Base-by-base conservation (phyloP, 2,113 vertebrate species). In the Panthera tigris region DNA sequence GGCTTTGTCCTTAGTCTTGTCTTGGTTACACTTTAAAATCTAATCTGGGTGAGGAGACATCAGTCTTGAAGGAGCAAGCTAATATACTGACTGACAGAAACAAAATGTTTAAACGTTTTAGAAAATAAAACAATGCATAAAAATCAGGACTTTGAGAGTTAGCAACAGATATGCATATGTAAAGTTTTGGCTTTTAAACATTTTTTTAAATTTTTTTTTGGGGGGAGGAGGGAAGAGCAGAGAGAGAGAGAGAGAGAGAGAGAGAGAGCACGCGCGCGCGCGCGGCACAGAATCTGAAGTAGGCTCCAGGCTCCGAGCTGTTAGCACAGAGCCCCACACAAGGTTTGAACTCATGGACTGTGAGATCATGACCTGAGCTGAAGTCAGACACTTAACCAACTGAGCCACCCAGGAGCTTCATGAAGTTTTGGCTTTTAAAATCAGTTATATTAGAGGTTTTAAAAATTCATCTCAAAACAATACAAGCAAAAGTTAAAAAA, bases 381-480 rank as follows among this genome's bases (percentile, higher is more conserved):
- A 61, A 61, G 57, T 23, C 57, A 61, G 57, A 61, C 23, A 21
- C 57, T 61, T 61, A 61, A 61, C 57, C 21, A 23, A 61, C 57
- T 61, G 57, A 61, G 57, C 57, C 57, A 61, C 57, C 57, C 18
- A 55, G 3, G 55, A 1, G 18, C 55, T 18, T 18, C 57, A 23
- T 18, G 27, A 33, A 39, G 25, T 55, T 86, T 93, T 61, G 66
- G 61, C n/a, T 45, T 95, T 78, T 88, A 23, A 52, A 80, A 76
- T 85, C 74, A 76, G 8, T 96, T 92, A 31, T 27, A 7, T 82
- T 87, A 74, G 45, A 50, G 31, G 29, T 94, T 76, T 48, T 9
- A 29, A 96, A 92, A 88, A 27, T 73, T 87, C 16, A 94, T 87
- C 6, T 88, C 50, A 55, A 92, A 92, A 13, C 55, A 79, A 83